Evolutionary conservation across 2,113 vertebrate species (phyloP).

Genomic region (Neoarius graeffei): DNA sequence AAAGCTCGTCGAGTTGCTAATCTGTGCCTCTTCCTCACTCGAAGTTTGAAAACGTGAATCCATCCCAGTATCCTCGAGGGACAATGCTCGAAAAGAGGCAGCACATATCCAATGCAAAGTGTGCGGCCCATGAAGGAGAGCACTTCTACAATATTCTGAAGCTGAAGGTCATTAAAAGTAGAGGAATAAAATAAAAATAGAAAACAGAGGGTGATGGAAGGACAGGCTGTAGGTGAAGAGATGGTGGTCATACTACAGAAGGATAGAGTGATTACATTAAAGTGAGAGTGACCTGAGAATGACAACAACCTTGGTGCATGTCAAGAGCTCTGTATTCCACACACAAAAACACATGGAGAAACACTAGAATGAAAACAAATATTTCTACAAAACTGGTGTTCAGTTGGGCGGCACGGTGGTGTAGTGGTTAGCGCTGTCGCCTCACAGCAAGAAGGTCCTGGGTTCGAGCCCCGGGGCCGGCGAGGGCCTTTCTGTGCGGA

Average conservation of each 20-base stretch:
- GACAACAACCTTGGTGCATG: slow-evolving; percentile 23
- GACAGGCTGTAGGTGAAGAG: slow-evolving; percentile 26
- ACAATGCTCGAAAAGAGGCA: background rate
- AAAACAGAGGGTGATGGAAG: slow-evolving; percentile 9
- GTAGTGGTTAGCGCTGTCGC: too few relatives aligned
- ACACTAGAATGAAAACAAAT: slow-evolving; percentile 16
- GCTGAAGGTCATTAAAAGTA: slow-evolving; percentile 39
- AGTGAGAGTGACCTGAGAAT: slow-evolving; percentile 42
- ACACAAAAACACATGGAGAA: background rate
- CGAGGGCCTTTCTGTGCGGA: too few relatives aligned
- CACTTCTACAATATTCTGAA: slow-evolving; percentile 7
- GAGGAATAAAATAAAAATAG: slow-evolving; percentile 43
- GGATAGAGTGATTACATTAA: slow-evolving; percentile 38
- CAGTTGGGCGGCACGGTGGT: background rate
- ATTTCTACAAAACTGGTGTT: slow-evolving; percentile 2
- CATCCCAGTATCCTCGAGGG: slow-evolving; percentile 4
- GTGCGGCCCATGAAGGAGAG: background rate
- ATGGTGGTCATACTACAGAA: slow-evolving; percentile 26
- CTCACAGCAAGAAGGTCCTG: too few relatives aligned
- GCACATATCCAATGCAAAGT: slow-evolving; percentile 1
- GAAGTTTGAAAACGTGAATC: background rate
- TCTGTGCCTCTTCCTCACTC: background rate
- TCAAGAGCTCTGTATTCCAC: slow-evolving; percentile 24
- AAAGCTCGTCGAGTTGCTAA: background rate
- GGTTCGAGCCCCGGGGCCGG: too few relatives aligned